A percentile compares a stretch with the other conserved stretches of the same genome.
These are phyloP conservation scores for Melieria picta DNA, from an alignment of 2,888 invertebrate species.

Conservation along the genomic window DNA sequence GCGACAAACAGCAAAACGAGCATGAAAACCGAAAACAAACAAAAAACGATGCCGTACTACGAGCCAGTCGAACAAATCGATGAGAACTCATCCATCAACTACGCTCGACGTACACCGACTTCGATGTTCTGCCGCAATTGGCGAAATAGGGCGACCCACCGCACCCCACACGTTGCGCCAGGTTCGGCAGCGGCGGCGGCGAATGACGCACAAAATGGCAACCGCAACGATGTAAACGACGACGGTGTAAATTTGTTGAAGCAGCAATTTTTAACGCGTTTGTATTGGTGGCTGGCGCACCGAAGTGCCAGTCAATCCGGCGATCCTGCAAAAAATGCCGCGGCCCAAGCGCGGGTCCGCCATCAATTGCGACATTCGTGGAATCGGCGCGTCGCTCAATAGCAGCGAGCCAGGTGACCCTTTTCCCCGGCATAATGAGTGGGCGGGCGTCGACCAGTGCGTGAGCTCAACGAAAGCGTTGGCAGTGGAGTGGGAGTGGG, in stretches of 20 bases:
- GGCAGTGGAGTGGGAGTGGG: no score
- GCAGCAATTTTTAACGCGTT: constrained; percentile 49
- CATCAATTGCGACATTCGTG: no score
- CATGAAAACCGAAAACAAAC: not conserved
- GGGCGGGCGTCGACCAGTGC: no score
- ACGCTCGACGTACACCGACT: constrained; percentile 13
- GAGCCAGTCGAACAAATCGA: constrained; percentile 18
- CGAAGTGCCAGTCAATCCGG: not conserved
- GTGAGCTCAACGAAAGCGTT: no score
- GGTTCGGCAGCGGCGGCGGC: not conserved
- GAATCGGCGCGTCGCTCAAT: not conserved
- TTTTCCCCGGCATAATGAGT: not conserved
- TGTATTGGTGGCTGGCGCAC: not conserved
- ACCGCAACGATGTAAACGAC: not conserved
- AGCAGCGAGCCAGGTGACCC: not conserved
- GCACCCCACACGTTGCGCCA: not conserved
- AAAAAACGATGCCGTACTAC: constrained; percentile 6
- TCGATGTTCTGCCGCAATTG: not conserved
- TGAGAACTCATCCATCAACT: constrained; percentile 26
- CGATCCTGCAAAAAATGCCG: no score
- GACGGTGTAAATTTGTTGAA: constrained; percentile 57
- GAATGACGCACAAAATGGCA: not conserved
- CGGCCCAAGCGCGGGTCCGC: no score
- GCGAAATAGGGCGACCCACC: not conserved
- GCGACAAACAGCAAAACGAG: constrained; percentile 5